These are phyloP conservation scores for Python bivittatus DNA, from an alignment of 2,113 vertebrate genomes.

Conservation along the genomic window DNA sequence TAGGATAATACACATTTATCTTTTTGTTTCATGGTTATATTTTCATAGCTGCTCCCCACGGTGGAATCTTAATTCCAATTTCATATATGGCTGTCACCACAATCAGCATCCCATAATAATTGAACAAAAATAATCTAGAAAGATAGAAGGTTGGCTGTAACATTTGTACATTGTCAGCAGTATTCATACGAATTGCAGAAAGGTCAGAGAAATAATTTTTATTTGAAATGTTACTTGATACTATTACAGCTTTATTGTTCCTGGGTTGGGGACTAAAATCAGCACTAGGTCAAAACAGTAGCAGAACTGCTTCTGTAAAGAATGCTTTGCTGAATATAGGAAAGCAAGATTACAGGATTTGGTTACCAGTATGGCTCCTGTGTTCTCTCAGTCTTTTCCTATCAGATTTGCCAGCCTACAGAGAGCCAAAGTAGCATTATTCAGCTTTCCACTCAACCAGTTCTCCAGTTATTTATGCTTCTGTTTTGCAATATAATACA, in stretches of 20 bases:
- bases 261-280: conserved; percentile 53
- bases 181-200: conserved; percentile 43
- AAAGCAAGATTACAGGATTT: neutral
- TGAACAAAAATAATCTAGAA: conserved; percentile 23
- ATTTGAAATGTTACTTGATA: conserved; percentile 38
- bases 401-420: conserved; percentile 6
- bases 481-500: neutral
- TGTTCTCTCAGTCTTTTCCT: conserved; percentile 1
- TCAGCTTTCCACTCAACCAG: neutral
- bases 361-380: neutral
- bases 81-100: conserved; percentile 18
- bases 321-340: neutral
- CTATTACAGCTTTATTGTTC: conserved; percentile 15
- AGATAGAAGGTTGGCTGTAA: conserved; percentile 17
- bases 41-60: neutral
- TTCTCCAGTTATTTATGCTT: neutral
- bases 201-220: conserved; percentile 42
- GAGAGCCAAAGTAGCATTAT: neutral
- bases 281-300: conserved; percentile 33
- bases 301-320: conserved; percentile 30
- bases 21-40: conserved; percentile 18
- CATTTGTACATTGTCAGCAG: conserved; percentile 55
- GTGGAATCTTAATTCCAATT: conserved; percentile 16
- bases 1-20: neutral
- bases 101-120: conserved; percentile 21